Evolutionary conservation across 2,113 vertebrate genomes (phyloP).

Genomic region (Engystomops pustulosus): DNA sequence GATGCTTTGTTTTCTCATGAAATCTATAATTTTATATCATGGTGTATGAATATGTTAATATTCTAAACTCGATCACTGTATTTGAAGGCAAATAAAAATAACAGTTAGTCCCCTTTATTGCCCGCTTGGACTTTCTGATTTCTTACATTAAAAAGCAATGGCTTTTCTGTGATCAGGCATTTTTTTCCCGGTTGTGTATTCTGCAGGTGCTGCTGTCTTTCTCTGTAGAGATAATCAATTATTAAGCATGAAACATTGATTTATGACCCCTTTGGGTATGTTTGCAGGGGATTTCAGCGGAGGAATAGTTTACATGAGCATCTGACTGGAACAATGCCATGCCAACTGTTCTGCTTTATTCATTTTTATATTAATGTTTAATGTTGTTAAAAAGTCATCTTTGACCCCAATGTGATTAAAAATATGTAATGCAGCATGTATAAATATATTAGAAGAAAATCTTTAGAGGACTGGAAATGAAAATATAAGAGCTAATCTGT

Average conservation of each 20-base stretch:
- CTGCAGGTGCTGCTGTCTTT: constrained; percentile 35
- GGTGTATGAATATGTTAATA: not conserved
- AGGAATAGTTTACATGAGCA: constrained; percentile 27
- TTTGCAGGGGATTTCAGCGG: constrained; percentile 33
- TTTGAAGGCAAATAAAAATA: not conserved
- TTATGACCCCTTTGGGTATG: constrained; percentile 40
- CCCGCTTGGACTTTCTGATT: not conserved
- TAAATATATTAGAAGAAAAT: not conserved
- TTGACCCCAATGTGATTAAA: constrained; percentile 28
- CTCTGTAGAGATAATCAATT: constrained; percentile 39
- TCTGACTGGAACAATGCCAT: constrained; percentile 38
- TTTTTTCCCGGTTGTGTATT: constrained; percentile 17
- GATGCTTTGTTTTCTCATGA: not conserved
- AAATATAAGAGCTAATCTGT: not conserved
- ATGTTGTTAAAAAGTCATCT: constrained; percentile 25
- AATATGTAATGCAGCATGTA: not conserved
- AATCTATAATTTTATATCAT: not conserved
- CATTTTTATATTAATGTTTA: constrained; percentile 42
- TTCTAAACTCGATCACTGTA: not conserved
- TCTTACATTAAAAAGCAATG: not conserved
- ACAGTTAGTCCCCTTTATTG: not conserved
- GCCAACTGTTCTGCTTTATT: constrained; percentile 36
- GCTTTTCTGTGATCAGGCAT: not conserved
- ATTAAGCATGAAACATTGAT: constrained; percentile 38
- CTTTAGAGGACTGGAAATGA: too few species aligned